Evolutionary conservation across 2,797 vertebrate species (phyloP), one percentile per base, ranked within the genome.

Genomic region (Ispidina lecontei): DNA sequence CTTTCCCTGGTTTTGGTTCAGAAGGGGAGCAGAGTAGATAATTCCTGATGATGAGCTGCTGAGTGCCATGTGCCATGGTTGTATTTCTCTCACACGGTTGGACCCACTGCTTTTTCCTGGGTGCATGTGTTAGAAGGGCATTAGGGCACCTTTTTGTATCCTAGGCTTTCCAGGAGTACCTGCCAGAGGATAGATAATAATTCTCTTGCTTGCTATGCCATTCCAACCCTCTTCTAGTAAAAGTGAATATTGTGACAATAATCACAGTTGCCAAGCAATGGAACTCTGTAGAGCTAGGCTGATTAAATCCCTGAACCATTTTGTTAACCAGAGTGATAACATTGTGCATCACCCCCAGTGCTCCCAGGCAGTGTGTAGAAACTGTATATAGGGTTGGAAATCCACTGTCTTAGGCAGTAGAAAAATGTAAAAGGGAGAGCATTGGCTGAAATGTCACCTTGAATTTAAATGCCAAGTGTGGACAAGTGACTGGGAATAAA

Each of bases 261-360:
- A 39, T 49, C 68, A 49, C 60, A 77, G 93, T 87, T 94, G 90
- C 89, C 77, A 89, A 10, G 90, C 80, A 72, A 31, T 87, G 33
- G 64, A 79, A 22, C 10, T 89, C 28, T 10, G 47, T 69, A 33
- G 26, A 71, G 47, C 46, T 51, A 44, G 83, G 6, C 65, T 82
- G 77, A 84, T 64, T 76, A 37, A 60, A 65, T 75, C 12, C 47
- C 60, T 29, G 1, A 59, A 46, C 19, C 22, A 9, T 41, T 76
- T 72, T 37, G 82, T 54, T 87, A 80, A 58, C 62, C 46, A 60
- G 90, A 65, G 31, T 6, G 81, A 26, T 12, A 73, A 29, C 28
- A 23, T 14, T n/a, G 19, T 75, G 35, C 47, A 31, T 89, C 72
- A 67, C 35, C 37, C 49, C 7, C 44, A 29, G 26, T 17, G 12